Conservation (phyloP, 1,140 invertebrate genomes). For the Drosophila micromelanica region DNA sequence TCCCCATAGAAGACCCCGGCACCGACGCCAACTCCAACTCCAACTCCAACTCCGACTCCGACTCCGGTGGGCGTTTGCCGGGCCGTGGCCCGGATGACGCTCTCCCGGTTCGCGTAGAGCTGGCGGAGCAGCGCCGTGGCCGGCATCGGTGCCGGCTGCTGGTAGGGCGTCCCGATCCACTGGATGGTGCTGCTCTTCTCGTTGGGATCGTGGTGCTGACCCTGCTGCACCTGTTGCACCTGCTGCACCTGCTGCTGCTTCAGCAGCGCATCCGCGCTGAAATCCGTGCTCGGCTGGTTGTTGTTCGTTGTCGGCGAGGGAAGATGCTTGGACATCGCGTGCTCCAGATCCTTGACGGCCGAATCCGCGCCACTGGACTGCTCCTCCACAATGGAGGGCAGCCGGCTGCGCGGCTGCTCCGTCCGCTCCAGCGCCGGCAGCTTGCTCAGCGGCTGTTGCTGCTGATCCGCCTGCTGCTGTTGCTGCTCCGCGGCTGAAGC, state of each 20-base stretch:
- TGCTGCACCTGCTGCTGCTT: slow-evolving; percentile 87
- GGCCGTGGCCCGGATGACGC: slow-evolving; percentile 92
- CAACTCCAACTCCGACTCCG: slow-evolving; percentile 47
- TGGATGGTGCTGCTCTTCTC: slow-evolving; percentile 92
- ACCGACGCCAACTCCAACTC: too few relatives aligned
- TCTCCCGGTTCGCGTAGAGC: slow-evolving; percentile 96
- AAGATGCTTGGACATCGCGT: slow-evolving; percentile 98
- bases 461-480: slow-evolving; percentile 20
- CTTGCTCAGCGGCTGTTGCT: slow-evolving; percentile 77
- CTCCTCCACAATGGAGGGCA: slow-evolving; percentile 77
- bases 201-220: slow-evolving; percentile 89
- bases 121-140: slow-evolving; percentile 95
- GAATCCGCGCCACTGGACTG: slow-evolving; percentile 56
- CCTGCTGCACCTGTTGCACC: slow-evolving; percentile 89
- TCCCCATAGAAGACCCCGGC: slow-evolving; percentile 82
- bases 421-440: slow-evolving; percentile 62
- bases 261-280: slow-evolving; percentile 93
- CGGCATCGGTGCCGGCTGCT: slow-evolving; percentile 88
- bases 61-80: slow-evolving; percentile 82
- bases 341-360: slow-evolving; percentile 92
- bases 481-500: slow-evolving; percentile 31
- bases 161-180: slow-evolving; percentile 94
- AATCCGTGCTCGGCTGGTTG: slow-evolving; percentile 87
- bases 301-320: slow-evolving; percentile 86
- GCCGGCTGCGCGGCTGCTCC: slow-evolving; percentile 65